phyloP scores from a whole-genome alignment of 2,888 invertebrate genomes.

The Trachelus iudaicus region DNA sequence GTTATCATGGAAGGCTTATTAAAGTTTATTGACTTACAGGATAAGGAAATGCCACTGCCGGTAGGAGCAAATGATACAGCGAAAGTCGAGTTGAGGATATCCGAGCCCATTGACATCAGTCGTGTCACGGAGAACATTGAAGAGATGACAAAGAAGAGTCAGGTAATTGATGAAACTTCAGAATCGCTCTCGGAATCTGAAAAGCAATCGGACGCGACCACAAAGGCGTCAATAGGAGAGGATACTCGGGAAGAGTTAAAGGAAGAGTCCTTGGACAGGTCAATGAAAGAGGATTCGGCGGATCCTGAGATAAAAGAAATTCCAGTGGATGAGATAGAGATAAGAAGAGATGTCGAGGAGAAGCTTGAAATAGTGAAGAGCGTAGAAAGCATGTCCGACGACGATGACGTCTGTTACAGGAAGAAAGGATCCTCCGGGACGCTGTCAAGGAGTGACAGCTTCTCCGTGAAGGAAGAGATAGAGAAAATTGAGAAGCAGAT shows the following conservation, averaged over 20 bases:
- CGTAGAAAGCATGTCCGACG: constrained; percentile 49
- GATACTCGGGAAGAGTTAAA: constrained; percentile 63
- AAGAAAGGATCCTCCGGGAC: constrained; percentile 35
- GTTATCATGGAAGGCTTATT: too few species aligned
- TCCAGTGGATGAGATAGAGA: constrained; percentile 67
- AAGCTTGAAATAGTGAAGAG: constrained; percentile 68
- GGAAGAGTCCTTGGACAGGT: constrained; percentile 54
- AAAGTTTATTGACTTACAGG: constrained; percentile 18
- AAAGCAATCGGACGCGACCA: neutral
- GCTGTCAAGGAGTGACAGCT: constrained; percentile 49
- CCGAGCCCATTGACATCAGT: constrained; percentile 41
- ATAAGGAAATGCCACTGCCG: constrained; percentile 11
- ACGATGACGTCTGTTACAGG: constrained; percentile 27
- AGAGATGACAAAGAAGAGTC: constrained; percentile 44
- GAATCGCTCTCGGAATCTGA: neutral
- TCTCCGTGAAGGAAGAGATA: constrained; percentile 59
- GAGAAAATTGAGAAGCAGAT: constrained; percentile 59
- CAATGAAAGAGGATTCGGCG: constrained; percentile 9
- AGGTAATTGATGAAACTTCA: constrained; percentile 9
- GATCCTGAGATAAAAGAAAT: constrained; percentile 1
- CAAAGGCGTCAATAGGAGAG: constrained; percentile 7
- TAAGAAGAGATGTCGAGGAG: constrained; percentile 60
- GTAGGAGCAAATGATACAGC: neutral
- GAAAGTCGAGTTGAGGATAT: constrained; percentile 32
- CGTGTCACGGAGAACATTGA: constrained; percentile 46